These are phyloP conservation scores for Ridgeia piscesae DNA, from an alignment of 1,140 invertebrate species.

Conservation along the genomic window DNA sequence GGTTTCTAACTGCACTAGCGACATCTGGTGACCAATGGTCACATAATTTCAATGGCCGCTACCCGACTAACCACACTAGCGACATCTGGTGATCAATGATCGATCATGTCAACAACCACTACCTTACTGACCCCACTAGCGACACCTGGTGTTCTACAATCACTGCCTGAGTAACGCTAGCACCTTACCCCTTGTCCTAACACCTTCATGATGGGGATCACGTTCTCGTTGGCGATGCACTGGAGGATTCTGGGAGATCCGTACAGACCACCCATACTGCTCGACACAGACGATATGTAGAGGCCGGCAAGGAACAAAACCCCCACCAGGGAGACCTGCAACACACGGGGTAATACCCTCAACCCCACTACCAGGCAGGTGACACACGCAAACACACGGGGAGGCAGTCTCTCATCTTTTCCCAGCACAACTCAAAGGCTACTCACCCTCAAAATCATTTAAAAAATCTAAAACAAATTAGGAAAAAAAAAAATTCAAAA, in stretches of 20 bases:
- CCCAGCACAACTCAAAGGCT: background rate
- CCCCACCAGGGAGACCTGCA: conserved; percentile 61
- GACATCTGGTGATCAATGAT: too few relatives aligned
- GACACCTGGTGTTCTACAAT: too few relatives aligned
- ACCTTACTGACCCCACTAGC: too few relatives aligned
- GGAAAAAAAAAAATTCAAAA: background rate
- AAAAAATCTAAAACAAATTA: background rate
- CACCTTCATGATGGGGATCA: conserved; percentile 83
- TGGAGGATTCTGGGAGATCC: conserved; percentile 92
- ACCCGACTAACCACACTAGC: too few relatives aligned
- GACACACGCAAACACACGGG: background rate
- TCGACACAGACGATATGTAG: conserved; percentile 93
- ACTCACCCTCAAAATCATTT: background rate
- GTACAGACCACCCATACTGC: conserved; percentile 91
- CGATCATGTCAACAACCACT: too few relatives aligned
- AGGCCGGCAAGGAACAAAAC: conserved; percentile 85
- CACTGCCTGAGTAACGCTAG: background rate
- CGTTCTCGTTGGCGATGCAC: conserved; percentile 92
- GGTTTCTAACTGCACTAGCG: conserved; percentile 45
- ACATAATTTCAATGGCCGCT: too few relatives aligned
- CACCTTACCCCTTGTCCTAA: conserved; percentile 82
- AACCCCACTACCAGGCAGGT: background rate
- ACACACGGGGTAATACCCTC: conserved; percentile 1
- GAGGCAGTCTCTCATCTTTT: background rate
- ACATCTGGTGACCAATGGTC: conserved; percentile 60